These are phyloP conservation scores for Protobothrops mucrosquamatus DNA, from an alignment of 2,113 vertebrate species.

Conservation along the genomic window DNA sequence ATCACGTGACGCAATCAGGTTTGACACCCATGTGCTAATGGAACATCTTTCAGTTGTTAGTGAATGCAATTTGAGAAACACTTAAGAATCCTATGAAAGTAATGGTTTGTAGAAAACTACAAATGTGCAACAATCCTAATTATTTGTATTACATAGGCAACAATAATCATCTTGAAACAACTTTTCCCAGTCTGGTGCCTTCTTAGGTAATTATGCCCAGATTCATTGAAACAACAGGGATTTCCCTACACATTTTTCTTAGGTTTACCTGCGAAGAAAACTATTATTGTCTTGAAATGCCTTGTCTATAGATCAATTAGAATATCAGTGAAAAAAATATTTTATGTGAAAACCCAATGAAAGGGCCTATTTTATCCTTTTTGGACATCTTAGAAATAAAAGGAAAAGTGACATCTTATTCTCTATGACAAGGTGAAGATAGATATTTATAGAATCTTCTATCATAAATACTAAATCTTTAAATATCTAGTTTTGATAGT, in stretches of 20 bases:
- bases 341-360: background rate
- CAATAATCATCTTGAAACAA: background rate
- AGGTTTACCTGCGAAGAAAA: background rate
- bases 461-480: background rate
- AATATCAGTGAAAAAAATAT: background rate
- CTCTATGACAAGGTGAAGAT: background rate
- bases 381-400: background rate
- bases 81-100: background rate
- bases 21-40: background rate
- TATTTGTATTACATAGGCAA: background rate
- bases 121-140: background rate
- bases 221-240: background rate
- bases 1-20: no score
- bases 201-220: background rate
- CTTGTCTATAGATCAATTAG: background rate
- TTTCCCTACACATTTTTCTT: background rate
- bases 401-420: background rate
- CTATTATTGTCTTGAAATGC: background rate
- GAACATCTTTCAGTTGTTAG: background rate
- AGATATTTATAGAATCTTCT: background rate
- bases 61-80: background rate
- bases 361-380: background rate
- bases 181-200: background rate
- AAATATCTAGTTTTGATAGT: background rate
- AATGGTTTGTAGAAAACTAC: background rate